These are phyloP conservation scores for Matsumyia berberina DNA, from an alignment of 2,888 invertebrate genomes.

Conservation along the genomic window DNA sequence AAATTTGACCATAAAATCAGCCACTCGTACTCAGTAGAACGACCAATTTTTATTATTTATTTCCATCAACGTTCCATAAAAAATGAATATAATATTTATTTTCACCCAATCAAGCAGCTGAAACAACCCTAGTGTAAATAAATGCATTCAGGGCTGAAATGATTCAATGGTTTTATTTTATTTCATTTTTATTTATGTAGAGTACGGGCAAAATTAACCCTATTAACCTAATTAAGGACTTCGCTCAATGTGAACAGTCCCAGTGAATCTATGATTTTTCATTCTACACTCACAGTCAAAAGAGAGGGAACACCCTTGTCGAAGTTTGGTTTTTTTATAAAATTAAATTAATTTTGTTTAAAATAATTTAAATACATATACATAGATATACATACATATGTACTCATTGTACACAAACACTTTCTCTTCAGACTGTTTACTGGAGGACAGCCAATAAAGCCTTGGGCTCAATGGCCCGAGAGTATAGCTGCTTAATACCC, in stretches of 20 bases:
- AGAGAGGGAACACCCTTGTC: too few species aligned
- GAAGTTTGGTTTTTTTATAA: too few species aligned
- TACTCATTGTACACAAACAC: too few species aligned
- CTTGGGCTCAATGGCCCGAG: too few species aligned
- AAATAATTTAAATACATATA: too few species aligned
- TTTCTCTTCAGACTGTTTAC: too few species aligned
- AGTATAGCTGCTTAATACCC: too few species aligned
- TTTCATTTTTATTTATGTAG: neutral
- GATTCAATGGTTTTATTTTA: neutral
- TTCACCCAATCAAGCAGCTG: neutral
- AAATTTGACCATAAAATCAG: neutral
- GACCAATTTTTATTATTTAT: neutral
- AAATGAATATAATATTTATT: neutral
- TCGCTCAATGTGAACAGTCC: neutral
- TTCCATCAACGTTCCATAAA: neutral
- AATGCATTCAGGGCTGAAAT: neutral
- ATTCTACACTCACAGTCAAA: neutral
- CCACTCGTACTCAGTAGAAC: neutral
- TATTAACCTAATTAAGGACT: conserved; percentile 16
- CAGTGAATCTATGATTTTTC: neutral
- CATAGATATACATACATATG: too few species aligned
- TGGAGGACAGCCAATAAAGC: too few species aligned
- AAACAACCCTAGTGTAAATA: conserved; percentile 1
- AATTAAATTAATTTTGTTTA: too few species aligned
- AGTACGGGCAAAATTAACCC: neutral